These are phyloP conservation scores for Lacanobia wlatinum DNA, from an alignment of 2,888 invertebrate species.

Conservation along the genomic window DNA sequence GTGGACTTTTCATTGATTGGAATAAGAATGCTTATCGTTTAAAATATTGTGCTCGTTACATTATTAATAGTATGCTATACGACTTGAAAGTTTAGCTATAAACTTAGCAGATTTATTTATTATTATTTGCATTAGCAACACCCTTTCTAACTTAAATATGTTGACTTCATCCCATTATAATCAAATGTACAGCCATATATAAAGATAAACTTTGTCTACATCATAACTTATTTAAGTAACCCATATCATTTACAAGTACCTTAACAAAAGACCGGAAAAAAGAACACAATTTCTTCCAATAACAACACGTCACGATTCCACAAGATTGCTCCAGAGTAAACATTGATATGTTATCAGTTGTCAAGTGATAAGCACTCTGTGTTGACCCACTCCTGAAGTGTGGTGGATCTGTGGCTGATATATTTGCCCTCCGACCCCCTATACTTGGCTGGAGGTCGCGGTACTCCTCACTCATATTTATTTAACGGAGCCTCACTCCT, in stretches of 20 bases:
- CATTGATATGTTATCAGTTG: constrained; percentile 19
- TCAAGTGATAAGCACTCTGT: constrained; percentile 29
- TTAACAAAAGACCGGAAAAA: neutral
- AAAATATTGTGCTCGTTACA: neutral
- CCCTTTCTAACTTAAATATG: too few relatives aligned
- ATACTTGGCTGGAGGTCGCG: constrained; percentile 14
- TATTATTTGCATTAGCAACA: neutral
- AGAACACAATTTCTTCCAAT: neutral
- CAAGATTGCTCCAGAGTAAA: constrained; percentile 16
- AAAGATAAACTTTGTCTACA: neutral
- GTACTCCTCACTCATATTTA: constrained; percentile 42
- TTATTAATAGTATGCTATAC: neutral
- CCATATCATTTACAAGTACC: neutral
- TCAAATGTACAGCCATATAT: neutral
- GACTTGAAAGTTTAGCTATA: neutral
- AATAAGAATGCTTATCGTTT: neutral
- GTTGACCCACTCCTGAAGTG: constrained; percentile 18
- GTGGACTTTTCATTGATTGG: neutral
- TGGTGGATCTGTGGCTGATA: constrained; percentile 38
- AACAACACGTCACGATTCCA: neutral
- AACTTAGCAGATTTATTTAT: too few relatives aligned
- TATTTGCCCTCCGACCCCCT: constrained; percentile 29
- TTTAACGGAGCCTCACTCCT: constrained; percentile 34
- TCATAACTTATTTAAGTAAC: too few relatives aligned
- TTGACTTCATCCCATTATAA: too few relatives aligned